These are phyloP conservation scores for Erebia ligea DNA, from an alignment of 2,888 invertebrate species.

Conservation along the genomic window DNA sequence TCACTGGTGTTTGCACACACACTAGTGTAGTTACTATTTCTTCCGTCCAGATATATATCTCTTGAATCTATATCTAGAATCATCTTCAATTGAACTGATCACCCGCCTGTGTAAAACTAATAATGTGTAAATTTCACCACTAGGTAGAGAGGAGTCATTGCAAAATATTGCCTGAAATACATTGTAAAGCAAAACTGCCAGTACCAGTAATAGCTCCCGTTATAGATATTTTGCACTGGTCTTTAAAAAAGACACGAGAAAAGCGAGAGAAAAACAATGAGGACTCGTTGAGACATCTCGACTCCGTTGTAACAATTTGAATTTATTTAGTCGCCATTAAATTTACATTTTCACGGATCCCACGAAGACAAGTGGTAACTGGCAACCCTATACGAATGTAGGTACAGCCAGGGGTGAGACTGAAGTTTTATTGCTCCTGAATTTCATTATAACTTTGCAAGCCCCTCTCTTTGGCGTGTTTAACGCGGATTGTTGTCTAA, in stretches of 20 bases:
- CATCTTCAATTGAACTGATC: no score
- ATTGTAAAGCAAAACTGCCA: background rate
- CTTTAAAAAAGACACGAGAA: background rate
- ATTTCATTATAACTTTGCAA: slow-evolving; percentile 81
- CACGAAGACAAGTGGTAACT: slow-evolving; percentile 47
- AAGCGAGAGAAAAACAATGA: slow-evolving; percentile 2
- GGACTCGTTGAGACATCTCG: slow-evolving; percentile 11
- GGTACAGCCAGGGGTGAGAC: slow-evolving; percentile 75
- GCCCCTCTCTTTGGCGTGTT: slow-evolving; percentile 70
- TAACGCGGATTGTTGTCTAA: slow-evolving; percentile 79
- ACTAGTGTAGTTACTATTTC: no score
- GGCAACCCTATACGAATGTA: slow-evolving; percentile 69
- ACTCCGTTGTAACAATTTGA: slow-evolving; percentile 38
- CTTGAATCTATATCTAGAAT: no score
- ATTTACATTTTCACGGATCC: slow-evolving; percentile 42
- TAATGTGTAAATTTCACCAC: no score
- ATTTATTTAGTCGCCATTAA: slow-evolving; percentile 41
- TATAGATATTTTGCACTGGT: background rate
- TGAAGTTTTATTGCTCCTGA: slow-evolving; percentile 82
- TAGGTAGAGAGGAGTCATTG: background rate
- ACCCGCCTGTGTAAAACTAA: no score
- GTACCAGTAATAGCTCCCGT: background rate
- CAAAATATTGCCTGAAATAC: background rate
- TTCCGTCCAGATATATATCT: no score
- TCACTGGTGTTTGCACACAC: no score